Percentiles rank a stretch among this genome's conserved stretches.
Conservation (phyloP, 2,888 invertebrate species). For the Parnassius apollo region DNA sequence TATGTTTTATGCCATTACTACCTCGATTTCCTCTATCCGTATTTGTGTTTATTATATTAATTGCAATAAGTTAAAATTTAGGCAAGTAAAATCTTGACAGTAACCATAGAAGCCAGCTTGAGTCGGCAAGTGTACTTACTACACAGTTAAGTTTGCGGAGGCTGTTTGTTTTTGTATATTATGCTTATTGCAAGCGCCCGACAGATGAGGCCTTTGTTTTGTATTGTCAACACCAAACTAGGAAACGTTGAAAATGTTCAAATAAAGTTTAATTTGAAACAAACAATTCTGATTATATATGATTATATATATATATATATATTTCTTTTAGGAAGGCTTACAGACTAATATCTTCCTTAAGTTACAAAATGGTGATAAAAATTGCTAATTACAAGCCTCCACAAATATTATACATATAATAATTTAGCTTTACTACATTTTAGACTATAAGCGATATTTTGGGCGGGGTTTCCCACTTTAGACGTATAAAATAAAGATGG, state of each 20-base stretch:
- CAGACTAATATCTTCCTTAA: no score
- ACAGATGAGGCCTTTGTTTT: conserved; percentile 32
- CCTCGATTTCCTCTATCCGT: no score
- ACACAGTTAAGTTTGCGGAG: conserved; percentile 44
- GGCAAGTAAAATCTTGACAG: not conserved
- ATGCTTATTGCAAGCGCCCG: conserved; percentile 59
- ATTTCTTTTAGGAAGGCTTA: no score
- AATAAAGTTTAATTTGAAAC: conserved; percentile 1
- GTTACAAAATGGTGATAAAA: no score
- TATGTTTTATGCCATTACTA: no score
- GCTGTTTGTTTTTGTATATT: conserved; percentile 48
- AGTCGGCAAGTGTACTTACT: conserved; percentile 41
- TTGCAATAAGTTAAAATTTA: not conserved
- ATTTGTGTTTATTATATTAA: no score
- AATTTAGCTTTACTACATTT: not conserved
- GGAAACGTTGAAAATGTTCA: conserved; percentile 28
- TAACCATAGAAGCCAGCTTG: conserved; percentile 11
- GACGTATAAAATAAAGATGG: no score
- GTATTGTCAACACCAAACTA: conserved; percentile 30
- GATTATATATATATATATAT: no score
- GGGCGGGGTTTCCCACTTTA: no score
- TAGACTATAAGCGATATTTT: not conserved
- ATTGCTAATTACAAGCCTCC: no score
- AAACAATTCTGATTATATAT: no score
- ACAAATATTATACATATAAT: no score